phyloP scores from a whole-genome alignment of 1,140 invertebrate genomes.

The Drosophila bocqueti region DNA sequence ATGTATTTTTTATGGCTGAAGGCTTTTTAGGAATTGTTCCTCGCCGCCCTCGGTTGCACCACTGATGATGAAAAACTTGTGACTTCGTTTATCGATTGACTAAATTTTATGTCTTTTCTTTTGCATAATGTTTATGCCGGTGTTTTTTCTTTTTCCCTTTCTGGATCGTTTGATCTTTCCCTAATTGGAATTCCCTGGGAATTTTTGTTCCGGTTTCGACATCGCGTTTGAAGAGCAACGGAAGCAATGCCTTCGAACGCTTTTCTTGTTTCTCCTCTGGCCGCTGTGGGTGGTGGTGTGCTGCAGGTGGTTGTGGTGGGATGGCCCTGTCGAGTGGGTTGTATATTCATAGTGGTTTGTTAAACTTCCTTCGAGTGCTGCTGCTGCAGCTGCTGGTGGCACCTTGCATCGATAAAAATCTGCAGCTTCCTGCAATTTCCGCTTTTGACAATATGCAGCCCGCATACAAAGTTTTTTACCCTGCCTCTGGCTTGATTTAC shows the following conservation, averaged over 20 bases:
- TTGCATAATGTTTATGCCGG: constrained; percentile 30
- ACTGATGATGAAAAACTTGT: constrained; percentile 54
- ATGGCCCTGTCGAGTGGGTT: not conserved
- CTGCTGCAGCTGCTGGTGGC: constrained; percentile 59
- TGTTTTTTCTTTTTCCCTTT: constrained; percentile 23
- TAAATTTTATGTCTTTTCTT: constrained; percentile 46
- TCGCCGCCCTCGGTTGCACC: constrained; percentile 21
- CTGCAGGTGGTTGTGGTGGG: constrained; percentile 19
- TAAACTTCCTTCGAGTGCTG: constrained; percentile 57
- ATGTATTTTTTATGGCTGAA: constrained; percentile 50
- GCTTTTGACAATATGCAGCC: constrained; percentile 63
- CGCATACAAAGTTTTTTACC: constrained; percentile 37
- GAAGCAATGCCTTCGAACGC: constrained; percentile 47
- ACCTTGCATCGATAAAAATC: constrained; percentile 70
- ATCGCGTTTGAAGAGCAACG: constrained; percentile 40
- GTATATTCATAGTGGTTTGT: constrained; percentile 18
- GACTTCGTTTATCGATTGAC: constrained; percentile 57
- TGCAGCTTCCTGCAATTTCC: constrained; percentile 56
- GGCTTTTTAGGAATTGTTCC: constrained; percentile 53
- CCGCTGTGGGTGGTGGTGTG: constrained; percentile 23
- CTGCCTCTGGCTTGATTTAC: not conserved
- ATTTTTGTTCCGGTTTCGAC: constrained; percentile 61
- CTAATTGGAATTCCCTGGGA: constrained; percentile 43
- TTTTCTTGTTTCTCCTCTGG: constrained; percentile 34
- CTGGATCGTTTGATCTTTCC: constrained; percentile 50